Conservation (phyloP, 2,888 invertebrate genomes). For the Argyra leucocephala region DNA sequence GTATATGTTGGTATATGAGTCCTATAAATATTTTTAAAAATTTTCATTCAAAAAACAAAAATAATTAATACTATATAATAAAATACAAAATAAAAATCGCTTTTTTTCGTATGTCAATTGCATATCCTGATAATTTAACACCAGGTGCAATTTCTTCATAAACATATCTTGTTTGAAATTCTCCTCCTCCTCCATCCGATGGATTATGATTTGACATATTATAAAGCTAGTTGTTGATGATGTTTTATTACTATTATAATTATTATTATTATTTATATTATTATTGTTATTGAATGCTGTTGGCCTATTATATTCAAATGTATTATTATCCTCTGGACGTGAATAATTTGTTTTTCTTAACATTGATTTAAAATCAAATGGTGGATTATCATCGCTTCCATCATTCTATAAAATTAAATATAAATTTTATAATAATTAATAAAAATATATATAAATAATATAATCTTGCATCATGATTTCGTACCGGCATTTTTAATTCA, state of each 20-base stretch:
- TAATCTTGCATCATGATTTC: slow-evolving; percentile 28
- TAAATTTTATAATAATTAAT: slow-evolving; percentile 11
- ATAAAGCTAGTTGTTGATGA: not conserved
- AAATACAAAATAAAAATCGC: too few relatives aligned
- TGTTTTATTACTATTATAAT: not conserved
- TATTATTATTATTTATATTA: slow-evolving; percentile 10
- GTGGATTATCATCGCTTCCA: slow-evolving; percentile 57
- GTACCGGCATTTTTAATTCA: slow-evolving; percentile 36
- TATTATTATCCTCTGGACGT: slow-evolving; percentile 32
- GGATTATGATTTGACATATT: not conserved
- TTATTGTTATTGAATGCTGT: slow-evolving; percentile 17
- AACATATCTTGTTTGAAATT: slow-evolving; percentile 29
- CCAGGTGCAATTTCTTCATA: slow-evolving; percentile 61
- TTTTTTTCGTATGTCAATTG: slow-evolving; percentile 34
- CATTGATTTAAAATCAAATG: slow-evolving; percentile 79
- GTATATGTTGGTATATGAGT: too few relatives aligned
- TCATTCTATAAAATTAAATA: slow-evolving; percentile 13
- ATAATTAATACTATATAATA: too few relatives aligned
- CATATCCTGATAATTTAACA: slow-evolving; percentile 64
- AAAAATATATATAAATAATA: not conserved
- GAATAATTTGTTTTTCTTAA: slow-evolving; percentile 63
- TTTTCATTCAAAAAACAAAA: too few relatives aligned
- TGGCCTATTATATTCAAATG: slow-evolving; percentile 34
- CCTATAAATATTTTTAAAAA: too few relatives aligned
- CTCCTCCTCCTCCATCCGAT: not conserved